Evolutionary conservation across 2,888 invertebrate species (phyloP), one percentile per base, ranked within the genome.

Genomic region (Drosophila atripex): DNA sequence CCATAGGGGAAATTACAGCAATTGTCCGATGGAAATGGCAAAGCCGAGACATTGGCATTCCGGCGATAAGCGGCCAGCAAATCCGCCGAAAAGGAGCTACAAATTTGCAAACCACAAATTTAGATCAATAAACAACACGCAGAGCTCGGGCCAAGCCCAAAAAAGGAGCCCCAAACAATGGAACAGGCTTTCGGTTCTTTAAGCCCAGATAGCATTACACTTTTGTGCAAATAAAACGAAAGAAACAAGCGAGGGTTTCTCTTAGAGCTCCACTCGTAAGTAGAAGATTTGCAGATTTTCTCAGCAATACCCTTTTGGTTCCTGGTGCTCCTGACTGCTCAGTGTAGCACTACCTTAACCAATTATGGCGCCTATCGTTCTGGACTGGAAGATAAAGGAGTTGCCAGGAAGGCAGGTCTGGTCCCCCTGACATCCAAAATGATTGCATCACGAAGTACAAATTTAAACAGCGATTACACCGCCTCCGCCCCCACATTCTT

Each of bases 401-500:
- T 23, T 39, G 64, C 14, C 12, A 14, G 57, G 30, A 23, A 21
- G 14, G n/a, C 23, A 8, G 7, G n/a, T 23, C 30, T 46, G 60
- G 66, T 53, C 39, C 18, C 63, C 30, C 69, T 53, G 71, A 47
- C 71, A 63, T 61, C 78, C 79, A 82, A 78, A 88, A 89, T 89
- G 89, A 87, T 89, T 86, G 80, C 75, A 78, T 79, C 89, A 89
- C 89, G 89, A 89, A 89, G 84, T 87, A 83, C 89, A 88, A 89
- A 89, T 89, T 89, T 88, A 87, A 83, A 76, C 78, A 64, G 78
- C 80, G 86, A 84, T 84, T 86, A 84, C 78, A 71, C 61, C 68
- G 14, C 45, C 23, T 5, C 32, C 38, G 23, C 32, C 39, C 28
- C 49, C 18, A n/a, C 45, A 45, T 9, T 41, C 23, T 35, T 21